phyloP scores from a whole-genome alignment of 2,113 vertebrate genomes.

The Alosa alosa region DNA sequence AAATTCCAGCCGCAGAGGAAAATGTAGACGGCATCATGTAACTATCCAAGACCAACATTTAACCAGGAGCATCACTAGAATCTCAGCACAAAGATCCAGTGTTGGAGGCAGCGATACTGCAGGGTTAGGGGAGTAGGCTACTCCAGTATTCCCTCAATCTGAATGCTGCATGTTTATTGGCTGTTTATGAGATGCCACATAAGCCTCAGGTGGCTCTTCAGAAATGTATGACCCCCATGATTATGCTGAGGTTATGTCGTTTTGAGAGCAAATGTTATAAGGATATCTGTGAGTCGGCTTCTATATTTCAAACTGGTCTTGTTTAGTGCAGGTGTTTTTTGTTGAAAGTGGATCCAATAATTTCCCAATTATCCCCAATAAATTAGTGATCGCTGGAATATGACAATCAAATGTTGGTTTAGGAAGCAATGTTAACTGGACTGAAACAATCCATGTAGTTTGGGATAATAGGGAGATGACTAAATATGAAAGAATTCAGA shows the following conservation, averaged over 20 bases:
- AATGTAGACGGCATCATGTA: conserved; percentile 1
- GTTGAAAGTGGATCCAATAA: no score
- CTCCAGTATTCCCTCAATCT: background rate
- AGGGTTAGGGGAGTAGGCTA: background rate
- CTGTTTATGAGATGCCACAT: background rate
- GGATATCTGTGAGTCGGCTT: no score
- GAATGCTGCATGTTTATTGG: background rate
- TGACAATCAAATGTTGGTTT: no score
- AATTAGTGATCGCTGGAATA: no score
- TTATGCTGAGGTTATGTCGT: background rate
- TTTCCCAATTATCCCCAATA: no score
- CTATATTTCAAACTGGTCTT: no score
- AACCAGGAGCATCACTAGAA: background rate
- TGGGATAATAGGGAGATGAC: no score
- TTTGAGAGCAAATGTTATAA: no score
- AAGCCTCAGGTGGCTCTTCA: background rate
- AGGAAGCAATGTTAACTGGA: no score
- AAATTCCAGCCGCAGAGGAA: background rate
- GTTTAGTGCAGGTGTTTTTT: no score
- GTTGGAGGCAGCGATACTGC: background rate
- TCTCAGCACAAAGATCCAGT: background rate
- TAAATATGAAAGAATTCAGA: no score
- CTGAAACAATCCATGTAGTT: no score
- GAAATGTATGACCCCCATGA: background rate
- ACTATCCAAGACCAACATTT: background rate